Evolutionary conservation across 2,888 invertebrate species (phyloP), one percentile per base, ranked within the genome.

Genomic region (Hydrotaea diabolus): DNA sequence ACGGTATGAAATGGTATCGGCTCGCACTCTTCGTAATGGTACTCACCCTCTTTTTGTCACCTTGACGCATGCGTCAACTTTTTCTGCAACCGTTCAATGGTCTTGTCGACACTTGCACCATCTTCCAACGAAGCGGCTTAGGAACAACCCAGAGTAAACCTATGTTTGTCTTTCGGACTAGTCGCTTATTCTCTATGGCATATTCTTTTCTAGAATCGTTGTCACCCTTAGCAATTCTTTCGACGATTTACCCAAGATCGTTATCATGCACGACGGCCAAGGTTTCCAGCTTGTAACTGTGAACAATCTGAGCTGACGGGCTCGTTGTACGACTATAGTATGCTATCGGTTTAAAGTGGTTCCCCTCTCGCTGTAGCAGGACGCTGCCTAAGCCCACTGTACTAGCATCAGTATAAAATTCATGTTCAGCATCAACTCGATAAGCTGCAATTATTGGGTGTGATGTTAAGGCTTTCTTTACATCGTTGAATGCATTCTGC

Each of bases 291-390:
- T n/a, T n/a, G n/a, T n/a, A n/a, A n/a, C n/a, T n/a, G n/a, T n/a
- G n/a, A n/a, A n/a, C n/a, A n/a, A n/a, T n/a, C n/a, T n/a, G n/a
- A n/a, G n/a, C n/a, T n/a, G n/a, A n/a, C n/a, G n/a, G n/a, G 9
- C n/a, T 86, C 85, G 72, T 82, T 0, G 83, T 85, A n/a, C 0
- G 81, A 79, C 82, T 87, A 21, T n/a, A 86, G 39, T 80, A 85
- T 1, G 80, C 77, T 13, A 83, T 66, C 0, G 83, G 80, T 39
- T 77, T 80, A 80, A 74, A 77, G 2, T 8, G 17, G 26, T 21
- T 74, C 0, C 46, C 8, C n/a, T 79, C 78, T 0, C 26, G 21
- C 9, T 86, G 86, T 64, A 86, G 31, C 5, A 86, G 46, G 0
- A 86, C 82, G 0, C 82, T 82, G 13, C 80, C 83, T 1, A 86